These are phyloP conservation scores for Cygnus buccinator DNA, from an alignment of 2,113 vertebrate genomes.

Conservation along the genomic window DNA sequence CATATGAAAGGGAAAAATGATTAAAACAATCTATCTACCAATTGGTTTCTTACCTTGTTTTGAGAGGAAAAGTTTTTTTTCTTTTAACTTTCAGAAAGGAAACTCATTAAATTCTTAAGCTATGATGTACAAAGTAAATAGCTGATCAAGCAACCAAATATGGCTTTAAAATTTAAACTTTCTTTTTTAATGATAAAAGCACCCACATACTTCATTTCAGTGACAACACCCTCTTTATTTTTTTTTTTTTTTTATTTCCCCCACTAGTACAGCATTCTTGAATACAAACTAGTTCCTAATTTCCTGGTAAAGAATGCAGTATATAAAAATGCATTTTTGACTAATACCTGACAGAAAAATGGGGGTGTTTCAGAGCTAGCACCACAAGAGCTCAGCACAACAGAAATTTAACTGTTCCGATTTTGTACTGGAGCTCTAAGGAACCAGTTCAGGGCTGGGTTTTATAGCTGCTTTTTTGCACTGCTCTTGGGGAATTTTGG, in stretches of 20 bases:
- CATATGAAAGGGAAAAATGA: rapidly evolving
- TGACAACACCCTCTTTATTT: neutral
- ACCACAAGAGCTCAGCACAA: neutral
- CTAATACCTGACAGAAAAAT: neutral
- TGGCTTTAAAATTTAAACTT: constrained; percentile 46
- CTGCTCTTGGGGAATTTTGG: neutral
- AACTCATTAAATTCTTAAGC: constrained; percentile 59
- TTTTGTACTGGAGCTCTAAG: neutral
- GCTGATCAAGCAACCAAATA: constrained; percentile 46
- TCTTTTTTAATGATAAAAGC: constrained; percentile 28
- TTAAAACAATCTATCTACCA: neutral
- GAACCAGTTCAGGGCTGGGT: neutral
- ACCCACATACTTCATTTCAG: neutral
- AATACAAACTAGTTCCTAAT: neutral
- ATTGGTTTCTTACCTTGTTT: neutral
- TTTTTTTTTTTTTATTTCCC: neutral
- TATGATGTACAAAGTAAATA: constrained; percentile 51
- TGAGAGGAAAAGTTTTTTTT: neutral
- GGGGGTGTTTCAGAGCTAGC: neutral
- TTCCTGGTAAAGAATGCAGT: neutral
- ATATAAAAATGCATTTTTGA: neutral
- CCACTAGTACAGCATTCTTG: neutral
- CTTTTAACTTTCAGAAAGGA: neutral
- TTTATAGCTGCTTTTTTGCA: neutral
- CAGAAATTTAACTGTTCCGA: neutral